Conservation (phyloP, 2,113 vertebrate species). For the Maylandia zebra region DNA sequence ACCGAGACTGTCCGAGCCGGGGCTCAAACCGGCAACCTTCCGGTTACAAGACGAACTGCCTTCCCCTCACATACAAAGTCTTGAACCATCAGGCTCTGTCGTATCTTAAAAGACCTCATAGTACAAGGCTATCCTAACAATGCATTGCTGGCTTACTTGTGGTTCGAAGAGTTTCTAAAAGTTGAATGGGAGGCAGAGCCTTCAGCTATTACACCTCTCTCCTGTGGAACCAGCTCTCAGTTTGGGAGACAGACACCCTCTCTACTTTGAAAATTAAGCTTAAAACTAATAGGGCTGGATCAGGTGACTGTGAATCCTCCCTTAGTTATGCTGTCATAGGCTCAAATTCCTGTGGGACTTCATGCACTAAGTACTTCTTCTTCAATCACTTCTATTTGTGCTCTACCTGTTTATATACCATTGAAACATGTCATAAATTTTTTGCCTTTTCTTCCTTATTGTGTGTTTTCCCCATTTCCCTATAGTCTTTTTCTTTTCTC, state of each 20-base stretch:
- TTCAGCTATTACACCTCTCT: not conserved
- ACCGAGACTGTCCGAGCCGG: not conserved
- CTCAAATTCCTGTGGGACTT: not conserved
- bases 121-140: not conserved
- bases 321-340: not conserved
- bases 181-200: not conserved
- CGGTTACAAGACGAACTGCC: not conserved
- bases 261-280: not conserved
- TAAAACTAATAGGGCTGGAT: not conserved
- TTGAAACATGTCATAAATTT: rapidly evolving
- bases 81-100: not conserved
- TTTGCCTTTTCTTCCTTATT: not conserved
- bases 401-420: not conserved
- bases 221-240: not conserved
- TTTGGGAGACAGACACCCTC: not conserved
- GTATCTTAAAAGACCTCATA: not conserved
- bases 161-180: not conserved
- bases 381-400: not conserved
- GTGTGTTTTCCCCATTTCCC: not conserved
- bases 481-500: not conserved
- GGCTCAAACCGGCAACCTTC: not conserved
- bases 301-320: not conserved
- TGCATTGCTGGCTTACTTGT: not conserved
- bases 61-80: not conserved
- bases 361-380: not conserved